A percentile compares a stretch with the other conserved stretches of the same genome.
Evolutionary conservation across 2,797 vertebrate genomes (phyloP).

Genomic region (Crocidura indochinensis): DNA sequence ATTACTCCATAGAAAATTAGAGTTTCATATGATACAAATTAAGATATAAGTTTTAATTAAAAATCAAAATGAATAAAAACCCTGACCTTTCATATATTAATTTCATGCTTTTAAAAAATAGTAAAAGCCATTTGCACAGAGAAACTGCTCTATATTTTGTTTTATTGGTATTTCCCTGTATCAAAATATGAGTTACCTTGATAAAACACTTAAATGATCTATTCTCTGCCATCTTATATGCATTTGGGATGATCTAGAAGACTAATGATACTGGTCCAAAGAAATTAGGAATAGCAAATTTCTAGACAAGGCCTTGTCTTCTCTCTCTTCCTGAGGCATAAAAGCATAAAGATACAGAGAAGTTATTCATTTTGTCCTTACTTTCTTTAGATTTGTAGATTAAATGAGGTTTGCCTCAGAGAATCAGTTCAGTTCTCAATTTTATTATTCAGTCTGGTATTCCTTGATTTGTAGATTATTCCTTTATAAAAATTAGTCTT

Average conservation of each 20-base stretch:
- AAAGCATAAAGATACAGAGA: too few relatives aligned
- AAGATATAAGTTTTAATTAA: conserved; percentile 32
- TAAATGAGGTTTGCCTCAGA: too few relatives aligned
- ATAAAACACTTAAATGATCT: conserved; percentile 35
- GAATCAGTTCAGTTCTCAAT: too few relatives aligned
- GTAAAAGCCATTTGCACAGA: background rate
- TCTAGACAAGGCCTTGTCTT: too few relatives aligned
- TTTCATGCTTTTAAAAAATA: conserved; percentile 51
- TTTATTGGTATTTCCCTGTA: conserved; percentile 42
- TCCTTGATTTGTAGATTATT: too few relatives aligned
- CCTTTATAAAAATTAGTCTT: too few relatives aligned
- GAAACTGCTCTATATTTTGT: background rate
- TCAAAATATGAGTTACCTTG: conserved; percentile 22
- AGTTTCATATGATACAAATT: background rate
- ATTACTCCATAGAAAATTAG: conserved; percentile 26
- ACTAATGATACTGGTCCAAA: too few relatives aligned
- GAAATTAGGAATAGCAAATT: too few relatives aligned
- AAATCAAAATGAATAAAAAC: background rate
- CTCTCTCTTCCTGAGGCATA: too few relatives aligned
- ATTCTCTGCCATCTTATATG: background rate
- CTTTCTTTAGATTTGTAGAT: too few relatives aligned
- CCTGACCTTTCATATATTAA: background rate
- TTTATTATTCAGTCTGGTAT: too few relatives aligned
- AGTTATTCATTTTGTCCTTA: too few relatives aligned
- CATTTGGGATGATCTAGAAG: background rate